Conservation (phyloP, 2,113 vertebrate genomes). For the Aix galericulata region DNA sequence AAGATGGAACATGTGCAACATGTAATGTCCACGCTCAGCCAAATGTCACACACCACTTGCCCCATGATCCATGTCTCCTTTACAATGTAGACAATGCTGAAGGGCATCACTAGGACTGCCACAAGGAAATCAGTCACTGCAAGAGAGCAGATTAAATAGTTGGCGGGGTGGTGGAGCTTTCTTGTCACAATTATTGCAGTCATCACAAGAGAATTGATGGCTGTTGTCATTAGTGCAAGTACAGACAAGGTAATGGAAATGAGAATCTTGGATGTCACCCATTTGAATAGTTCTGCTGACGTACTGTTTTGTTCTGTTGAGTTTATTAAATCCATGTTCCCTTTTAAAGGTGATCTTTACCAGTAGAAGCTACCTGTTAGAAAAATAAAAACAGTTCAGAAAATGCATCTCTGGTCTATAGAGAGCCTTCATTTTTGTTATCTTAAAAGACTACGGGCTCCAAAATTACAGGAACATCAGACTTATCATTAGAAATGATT, state of each 20-base stretch:
- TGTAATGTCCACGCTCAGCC: conserved; percentile 93
- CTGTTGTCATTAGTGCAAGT: conserved; percentile 89
- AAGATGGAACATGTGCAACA: conserved; percentile 98
- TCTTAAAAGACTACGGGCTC: background rate
- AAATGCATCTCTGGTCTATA: background rate
- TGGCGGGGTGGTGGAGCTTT: conserved; percentile 96
- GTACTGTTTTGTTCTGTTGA: conserved; percentile 82
- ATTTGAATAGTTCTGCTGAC: conserved; percentile 77
- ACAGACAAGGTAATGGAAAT: conserved; percentile 89
- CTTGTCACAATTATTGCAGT: conserved; percentile 94
- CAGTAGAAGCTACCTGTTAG: conserved; percentile 63
- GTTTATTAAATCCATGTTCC: conserved; percentile 91
- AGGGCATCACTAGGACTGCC: conserved; percentile 96
- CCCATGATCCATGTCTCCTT: conserved; percentile 96
- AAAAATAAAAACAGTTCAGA: conserved; percentile 57
- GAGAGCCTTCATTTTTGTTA: background rate
- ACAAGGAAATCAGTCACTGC: conserved; percentile 97
- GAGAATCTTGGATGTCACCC: conserved; percentile 85
- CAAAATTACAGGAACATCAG: background rate
- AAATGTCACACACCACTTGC: conserved; percentile 91
- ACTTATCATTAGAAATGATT: background rate
- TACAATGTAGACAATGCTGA: conserved; percentile 95
- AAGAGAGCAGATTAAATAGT: conserved; percentile 96
- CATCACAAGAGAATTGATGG: conserved; percentile 97
- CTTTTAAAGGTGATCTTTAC: conserved; percentile 44